phyloP scores from a whole-genome alignment of 2,888 invertebrate species.

The Lycocerus yunnanus region DNA sequence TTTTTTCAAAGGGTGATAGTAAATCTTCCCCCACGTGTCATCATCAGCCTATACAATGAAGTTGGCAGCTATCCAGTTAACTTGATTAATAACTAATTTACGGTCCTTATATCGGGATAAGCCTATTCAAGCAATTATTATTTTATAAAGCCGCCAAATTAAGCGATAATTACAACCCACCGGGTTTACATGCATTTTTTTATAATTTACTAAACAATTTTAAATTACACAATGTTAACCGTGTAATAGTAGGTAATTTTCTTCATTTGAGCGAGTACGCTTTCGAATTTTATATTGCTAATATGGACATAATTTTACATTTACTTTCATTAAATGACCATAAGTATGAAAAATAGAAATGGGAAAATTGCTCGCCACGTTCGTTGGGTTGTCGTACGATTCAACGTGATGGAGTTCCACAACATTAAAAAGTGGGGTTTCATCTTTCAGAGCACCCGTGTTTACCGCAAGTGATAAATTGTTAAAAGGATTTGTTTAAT shows the following conservation, averaged over 20 bases:
- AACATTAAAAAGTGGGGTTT: background rate
- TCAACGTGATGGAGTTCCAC: background rate
- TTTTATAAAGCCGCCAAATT: background rate
- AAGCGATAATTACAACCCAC: constrained; percentile 6
- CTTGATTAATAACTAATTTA: constrained; percentile 14
- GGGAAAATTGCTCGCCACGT: background rate
- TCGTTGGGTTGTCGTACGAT: background rate
- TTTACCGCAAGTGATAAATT: background rate
- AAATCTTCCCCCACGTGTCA: constrained; percentile 11
- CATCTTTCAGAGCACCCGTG: background rate
- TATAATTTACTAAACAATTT: background rate
- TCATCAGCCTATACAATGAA: constrained; percentile 6
- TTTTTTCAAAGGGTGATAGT: background rate
- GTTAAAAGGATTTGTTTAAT: background rate
- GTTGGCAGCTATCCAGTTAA: constrained; percentile 16
- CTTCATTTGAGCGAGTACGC: background rate
- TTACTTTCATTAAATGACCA: background rate
- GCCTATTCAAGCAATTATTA: background rate
- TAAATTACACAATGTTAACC: constrained; percentile 5
- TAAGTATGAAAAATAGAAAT: background rate
- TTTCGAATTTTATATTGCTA: background rate
- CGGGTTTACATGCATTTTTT: background rate
- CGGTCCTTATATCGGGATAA: constrained; percentile 11
- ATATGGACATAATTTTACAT: background rate
- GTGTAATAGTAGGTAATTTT: background rate